Evolutionary conservation across 1,140 invertebrate genomes (phyloP).

Genomic region (Zaprionus lachaisei): DNA sequence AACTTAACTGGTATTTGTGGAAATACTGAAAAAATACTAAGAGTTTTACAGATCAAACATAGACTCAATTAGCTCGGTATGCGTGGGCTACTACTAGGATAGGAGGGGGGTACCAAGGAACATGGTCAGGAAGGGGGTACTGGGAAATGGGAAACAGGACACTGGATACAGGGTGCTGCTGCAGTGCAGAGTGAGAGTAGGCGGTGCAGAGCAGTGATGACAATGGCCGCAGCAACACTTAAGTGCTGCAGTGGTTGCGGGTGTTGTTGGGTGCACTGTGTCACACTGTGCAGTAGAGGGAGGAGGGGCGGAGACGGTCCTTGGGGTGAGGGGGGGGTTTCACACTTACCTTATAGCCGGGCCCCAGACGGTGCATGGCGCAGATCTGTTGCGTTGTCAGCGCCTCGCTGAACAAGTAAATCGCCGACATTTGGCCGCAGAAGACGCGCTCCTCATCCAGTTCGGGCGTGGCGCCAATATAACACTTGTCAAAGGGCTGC

Average conservation of each 20-base stretch:
- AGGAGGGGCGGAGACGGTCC: no score
- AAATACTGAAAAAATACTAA: background rate
- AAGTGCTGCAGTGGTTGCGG: constrained; percentile 27
- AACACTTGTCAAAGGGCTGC: constrained; percentile 99
- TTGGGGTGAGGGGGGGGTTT: background rate
- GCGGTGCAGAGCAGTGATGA: background rate
- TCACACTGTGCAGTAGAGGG: background rate
- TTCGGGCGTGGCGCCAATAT: constrained; percentile 98
- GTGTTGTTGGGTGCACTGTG: background rate
- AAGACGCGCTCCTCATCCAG: constrained; percentile 98
- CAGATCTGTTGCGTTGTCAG: constrained; percentile 98
- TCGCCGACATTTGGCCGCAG: constrained; percentile 99
- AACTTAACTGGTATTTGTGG: background rate
- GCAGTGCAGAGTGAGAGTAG: constrained; percentile 7
- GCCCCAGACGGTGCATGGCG: constrained; percentile 97
- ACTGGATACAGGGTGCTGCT: constrained; percentile 29
- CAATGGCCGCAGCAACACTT: background rate
- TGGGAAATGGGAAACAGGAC: background rate
- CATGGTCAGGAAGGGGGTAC: no score
- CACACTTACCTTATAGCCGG: constrained; percentile 95
- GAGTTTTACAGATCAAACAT: background rate
- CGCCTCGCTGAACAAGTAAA: constrained; percentile 99
- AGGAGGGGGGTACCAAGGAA: background rate
- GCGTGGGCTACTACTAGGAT: background rate
- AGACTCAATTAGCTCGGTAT: background rate